phyloP scores from a whole-genome alignment of 2,113 vertebrate species.

The Oryzias javanicus region DNA sequence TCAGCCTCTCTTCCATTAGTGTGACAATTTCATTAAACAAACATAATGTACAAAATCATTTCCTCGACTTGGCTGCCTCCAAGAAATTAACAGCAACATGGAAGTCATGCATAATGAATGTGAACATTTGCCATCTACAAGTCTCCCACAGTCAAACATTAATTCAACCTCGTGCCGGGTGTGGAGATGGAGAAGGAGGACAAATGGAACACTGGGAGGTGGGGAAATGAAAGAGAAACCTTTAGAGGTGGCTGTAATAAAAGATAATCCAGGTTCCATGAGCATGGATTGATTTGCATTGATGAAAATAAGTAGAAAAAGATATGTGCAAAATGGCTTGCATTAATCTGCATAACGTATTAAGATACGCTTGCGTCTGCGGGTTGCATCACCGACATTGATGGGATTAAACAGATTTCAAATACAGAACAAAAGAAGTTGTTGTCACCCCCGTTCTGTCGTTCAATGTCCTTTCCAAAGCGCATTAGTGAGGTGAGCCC shows the following conservation, averaged over 20 bases:
- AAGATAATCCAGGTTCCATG: conserved; percentile 1
- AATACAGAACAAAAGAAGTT: conserved; percentile 14
- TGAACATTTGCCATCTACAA: conserved; percentile 75
- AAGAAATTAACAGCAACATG: conserved; percentile 77
- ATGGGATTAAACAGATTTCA: conserved; percentile 13
- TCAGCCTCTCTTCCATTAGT: conserved; percentile 72
- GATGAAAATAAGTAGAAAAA: conserved; percentile 11
- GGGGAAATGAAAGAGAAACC: conserved; percentile 57
- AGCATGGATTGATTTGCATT: conserved; percentile 5
- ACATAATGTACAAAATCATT: conserved; percentile 77
- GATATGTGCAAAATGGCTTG: background rate
- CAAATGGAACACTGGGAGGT: conserved; percentile 49
- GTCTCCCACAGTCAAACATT: conserved; percentile 70
- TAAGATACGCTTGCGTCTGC: background rate
- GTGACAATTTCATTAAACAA: conserved; percentile 79
- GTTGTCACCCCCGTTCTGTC: conserved; percentile 19
- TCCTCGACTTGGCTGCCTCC: conserved; percentile 72
- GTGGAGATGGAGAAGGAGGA: conserved; percentile 50
- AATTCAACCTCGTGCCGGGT: conserved; percentile 68
- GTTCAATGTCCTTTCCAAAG: conserved; percentile 8
- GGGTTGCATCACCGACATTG: conserved; percentile 9
- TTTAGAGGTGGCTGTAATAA: conserved; percentile 37
- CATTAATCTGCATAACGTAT: background rate
- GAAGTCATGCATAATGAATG: conserved; percentile 79
- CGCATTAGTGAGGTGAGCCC: conserved; percentile 29